Evolutionary conservation across 2,113 vertebrate genomes (phyloP), one percentile per base, ranked within the genome.

Genomic region (Charina bottae): DNA sequence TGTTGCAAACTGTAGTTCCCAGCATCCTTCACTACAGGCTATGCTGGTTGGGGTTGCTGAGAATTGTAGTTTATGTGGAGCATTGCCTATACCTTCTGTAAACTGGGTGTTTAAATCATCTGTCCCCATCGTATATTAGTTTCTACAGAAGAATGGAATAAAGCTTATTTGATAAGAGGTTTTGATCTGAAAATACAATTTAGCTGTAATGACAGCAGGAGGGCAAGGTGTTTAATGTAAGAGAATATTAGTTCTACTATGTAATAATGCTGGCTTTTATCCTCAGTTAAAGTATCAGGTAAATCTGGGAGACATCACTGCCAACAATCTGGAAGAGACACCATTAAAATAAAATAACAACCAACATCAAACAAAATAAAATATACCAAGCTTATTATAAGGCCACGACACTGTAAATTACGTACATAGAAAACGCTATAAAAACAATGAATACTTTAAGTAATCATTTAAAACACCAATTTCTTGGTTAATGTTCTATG

Each of bases 391-490:
- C 58, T 56, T 91, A 60, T 17, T 83, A 59, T 49, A 83, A 55
- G 42, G 49, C 4, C 37, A 19, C 19, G 53, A 4, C 86, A 83
- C 15, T 64, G 33, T 87, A 56, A 91, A 72, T 56, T 72, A 54
- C n/a, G n/a, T n/a, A n/a, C 37, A 68, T 55, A 62, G 46, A 21
- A 85, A 85, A n/a, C 28, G 10, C 53, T 33, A 23, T 37, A 59
- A 53, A 46, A 89, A 19, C 11, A 49, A 53, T 59, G 59, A 42
- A 46, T 58, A 58, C 33, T 87, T 56, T 56, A 78, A 78, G 78
- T 78, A 91, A 83, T 55, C 9, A 64, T 55, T 83, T 58, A 55
- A 92, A 92, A 88, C 59, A 72, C 49, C 86, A 46, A 49, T 15
- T 24, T 88, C 49, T 84, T 89, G n/a, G 28, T 54, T 23, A 62